A percentile compares a stretch with the other conserved stretches of the same genome.
These are phyloP conservation scores for Cryptophagus acutangulus DNA, from an alignment of 2,888 invertebrate species.

Conservation along the genomic window DNA sequence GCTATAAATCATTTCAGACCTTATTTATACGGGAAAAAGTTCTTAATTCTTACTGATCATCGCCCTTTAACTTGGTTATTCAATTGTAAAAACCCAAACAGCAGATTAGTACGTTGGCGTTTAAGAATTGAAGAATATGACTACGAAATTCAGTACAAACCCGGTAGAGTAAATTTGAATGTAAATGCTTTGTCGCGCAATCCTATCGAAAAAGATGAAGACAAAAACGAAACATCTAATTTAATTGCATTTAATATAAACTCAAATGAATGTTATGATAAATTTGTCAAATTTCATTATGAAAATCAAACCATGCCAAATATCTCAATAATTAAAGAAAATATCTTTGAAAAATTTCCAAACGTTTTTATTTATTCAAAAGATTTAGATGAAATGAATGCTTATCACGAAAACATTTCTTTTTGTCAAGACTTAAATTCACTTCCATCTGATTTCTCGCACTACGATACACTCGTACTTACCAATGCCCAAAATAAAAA, in stretches of 20 bases:
- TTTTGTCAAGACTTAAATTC: too few species aligned
- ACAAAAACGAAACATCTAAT: too few species aligned
- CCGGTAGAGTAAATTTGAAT: slow-evolving; percentile 26
- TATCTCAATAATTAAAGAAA: neutral
- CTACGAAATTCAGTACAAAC: slow-evolving; percentile 28
- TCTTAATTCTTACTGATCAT: slow-evolving; percentile 33
- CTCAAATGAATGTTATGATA: too few species aligned
- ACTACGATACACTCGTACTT: too few species aligned
- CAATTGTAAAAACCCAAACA: slow-evolving; percentile 25
- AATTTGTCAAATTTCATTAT: slow-evolving; percentile 3
- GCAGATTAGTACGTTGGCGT: slow-evolving; percentile 29
- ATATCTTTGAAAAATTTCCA: slow-evolving; percentile 1
- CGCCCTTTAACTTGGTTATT: slow-evolving; percentile 25
- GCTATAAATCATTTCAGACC: slow-evolving; percentile 35
- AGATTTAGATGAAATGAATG: too few species aligned
- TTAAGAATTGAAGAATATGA: slow-evolving; percentile 29
- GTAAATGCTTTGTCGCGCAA: too few species aligned
- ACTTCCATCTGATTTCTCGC: too few species aligned
- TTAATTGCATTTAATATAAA: too few species aligned
- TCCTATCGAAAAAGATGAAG: too few species aligned
- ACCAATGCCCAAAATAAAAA: too few species aligned
- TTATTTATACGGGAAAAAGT: slow-evolving; percentile 36
- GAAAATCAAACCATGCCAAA: slow-evolving; percentile 3
- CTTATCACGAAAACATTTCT: too few species aligned
- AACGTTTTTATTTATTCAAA: too few species aligned